These are phyloP conservation scores for Lissonota sp. DNA, from an alignment of 2,888 invertebrate genomes.

Conservation along the genomic window DNA sequence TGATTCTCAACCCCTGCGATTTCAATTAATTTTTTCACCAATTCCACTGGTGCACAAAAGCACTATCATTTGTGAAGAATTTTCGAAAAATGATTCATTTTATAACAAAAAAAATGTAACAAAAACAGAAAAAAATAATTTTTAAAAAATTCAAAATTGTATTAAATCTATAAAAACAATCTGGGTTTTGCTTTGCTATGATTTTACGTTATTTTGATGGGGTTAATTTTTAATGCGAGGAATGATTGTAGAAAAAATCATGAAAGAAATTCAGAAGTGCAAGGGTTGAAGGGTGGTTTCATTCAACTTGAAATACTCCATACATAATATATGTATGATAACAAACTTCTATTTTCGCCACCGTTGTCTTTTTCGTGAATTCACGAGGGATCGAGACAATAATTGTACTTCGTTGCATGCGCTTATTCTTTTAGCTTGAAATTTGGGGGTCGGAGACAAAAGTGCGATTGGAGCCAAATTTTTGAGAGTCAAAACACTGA, in stretches of 20 bases:
- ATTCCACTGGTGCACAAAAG: too few species aligned
- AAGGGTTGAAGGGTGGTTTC: too few species aligned
- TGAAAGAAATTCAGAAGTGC: too few species aligned
- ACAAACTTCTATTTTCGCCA: conserved; percentile 19
- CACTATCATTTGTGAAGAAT: too few species aligned
- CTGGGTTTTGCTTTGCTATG: background rate
- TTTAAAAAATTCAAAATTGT: background rate
- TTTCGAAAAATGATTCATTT: too few species aligned
- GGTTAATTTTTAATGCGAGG: too few species aligned
- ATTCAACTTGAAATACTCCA: background rate
- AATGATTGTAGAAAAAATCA: too few species aligned
- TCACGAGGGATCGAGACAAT: conserved; percentile 50
- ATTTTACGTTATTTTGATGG: too few species aligned
- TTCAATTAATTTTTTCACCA: too few species aligned
- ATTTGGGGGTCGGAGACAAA: background rate
- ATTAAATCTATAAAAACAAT: background rate
- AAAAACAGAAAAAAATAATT: too few species aligned
- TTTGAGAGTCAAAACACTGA: background rate
- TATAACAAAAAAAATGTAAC: too few species aligned
- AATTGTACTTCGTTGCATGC: conserved; percentile 41
- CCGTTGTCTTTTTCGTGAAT: conserved; percentile 33
- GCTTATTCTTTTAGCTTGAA: conserved; percentile 16
- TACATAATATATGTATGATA: background rate
- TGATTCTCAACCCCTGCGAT: too few species aligned
- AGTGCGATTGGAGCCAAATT: background rate